A percentile compares a stretch with the other conserved stretches of the same genome.
phyloP scores from a whole-genome alignment of 2,888 invertebrate genomes.

The Drosophila tripunctata region DNA sequence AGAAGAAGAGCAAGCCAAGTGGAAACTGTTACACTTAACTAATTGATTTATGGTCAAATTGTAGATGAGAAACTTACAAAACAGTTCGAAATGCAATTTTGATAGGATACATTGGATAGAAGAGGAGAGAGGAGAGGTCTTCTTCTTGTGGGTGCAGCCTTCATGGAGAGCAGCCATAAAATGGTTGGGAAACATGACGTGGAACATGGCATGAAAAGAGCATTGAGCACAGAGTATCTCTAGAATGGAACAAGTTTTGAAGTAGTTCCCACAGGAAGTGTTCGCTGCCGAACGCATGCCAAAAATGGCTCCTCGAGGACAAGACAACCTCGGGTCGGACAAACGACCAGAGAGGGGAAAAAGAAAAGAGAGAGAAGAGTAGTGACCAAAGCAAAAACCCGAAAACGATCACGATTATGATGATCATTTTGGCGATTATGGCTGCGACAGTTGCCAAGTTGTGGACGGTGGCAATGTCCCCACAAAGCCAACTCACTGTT shows the following conservation, averaged over 20 bases:
- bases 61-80: conserved; percentile 45
- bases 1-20: conserved; percentile 12
- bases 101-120: conserved; percentile 8
- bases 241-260: conserved; percentile 55
- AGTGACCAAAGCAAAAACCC: conserved; percentile 46
- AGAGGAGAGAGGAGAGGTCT: conserved; percentile 10
- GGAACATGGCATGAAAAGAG: conserved; percentile 25
- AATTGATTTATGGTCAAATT: conserved; percentile 68
- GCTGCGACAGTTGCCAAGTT: conserved; percentile 46
- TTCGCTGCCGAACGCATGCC: conserved; percentile 73
- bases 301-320: conserved; percentile 74
- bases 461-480: conserved; percentile 60
- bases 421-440: conserved; percentile 70
- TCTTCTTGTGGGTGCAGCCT: conserved; percentile 55
- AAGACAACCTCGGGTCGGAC: conserved; percentile 57
- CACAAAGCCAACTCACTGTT: conserved; percentile 36
- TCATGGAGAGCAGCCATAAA: conserved; percentile 37
- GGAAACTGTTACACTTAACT: conserved; percentile 59
- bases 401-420: conserved; percentile 75
- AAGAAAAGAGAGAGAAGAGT: conserved; percentile 4
- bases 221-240: conserved; percentile 12
- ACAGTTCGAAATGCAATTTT: conserved; percentile 34
- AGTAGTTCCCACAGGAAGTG: conserved; percentile 76
- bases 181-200: conserved; percentile 51
- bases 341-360: conserved; percentile 17